phyloP scores from a whole-genome alignment of 2,888 invertebrate genomes.

The Eudemis profundana region DNA sequence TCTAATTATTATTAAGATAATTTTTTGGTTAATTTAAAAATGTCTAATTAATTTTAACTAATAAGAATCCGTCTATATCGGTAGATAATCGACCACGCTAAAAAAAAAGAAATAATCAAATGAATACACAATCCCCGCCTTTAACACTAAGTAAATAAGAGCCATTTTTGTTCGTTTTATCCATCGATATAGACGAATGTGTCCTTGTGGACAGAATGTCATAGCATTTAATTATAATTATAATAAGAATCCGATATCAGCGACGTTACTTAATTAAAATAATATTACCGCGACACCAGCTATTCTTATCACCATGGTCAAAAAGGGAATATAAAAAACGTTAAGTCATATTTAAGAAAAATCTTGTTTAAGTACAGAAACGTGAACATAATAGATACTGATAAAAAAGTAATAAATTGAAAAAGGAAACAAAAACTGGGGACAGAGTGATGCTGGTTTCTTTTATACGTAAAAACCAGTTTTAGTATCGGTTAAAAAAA shows the following conservation, averaged over 20 bases:
- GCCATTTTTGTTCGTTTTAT: slow-evolving; percentile 4
- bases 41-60: slow-evolving; percentile 5
- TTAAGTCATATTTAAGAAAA: neutral
- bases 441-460: too few relatives aligned
- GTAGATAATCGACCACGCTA: neutral
- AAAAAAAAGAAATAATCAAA: neutral
- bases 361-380: slow-evolving; percentile 13
- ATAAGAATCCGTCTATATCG: slow-evolving; percentile 3
- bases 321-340: neutral
- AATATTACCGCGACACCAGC: slow-evolving; percentile 18
- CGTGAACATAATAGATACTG: slow-evolving; percentile 10
- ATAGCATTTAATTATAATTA: slow-evolving; percentile 21
- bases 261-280: neutral
- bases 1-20: slow-evolving; percentile 24
- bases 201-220: slow-evolving; percentile 14
- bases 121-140: slow-evolving; percentile 6
- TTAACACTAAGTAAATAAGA: slow-evolving; percentile 1
- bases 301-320: neutral
- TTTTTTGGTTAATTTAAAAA: slow-evolving; percentile 25
- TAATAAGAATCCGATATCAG: slow-evolving; percentile 1
- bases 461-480: too few relatives aligned
- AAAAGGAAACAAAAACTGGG: too few relatives aligned
- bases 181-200: neutral
- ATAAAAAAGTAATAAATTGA: too few relatives aligned
- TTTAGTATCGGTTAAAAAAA: neutral